These are phyloP conservation scores for Macrobrachium rosenbergii DNA, from an alignment of 1,140 invertebrate genomes.

Conservation along the genomic window DNA sequence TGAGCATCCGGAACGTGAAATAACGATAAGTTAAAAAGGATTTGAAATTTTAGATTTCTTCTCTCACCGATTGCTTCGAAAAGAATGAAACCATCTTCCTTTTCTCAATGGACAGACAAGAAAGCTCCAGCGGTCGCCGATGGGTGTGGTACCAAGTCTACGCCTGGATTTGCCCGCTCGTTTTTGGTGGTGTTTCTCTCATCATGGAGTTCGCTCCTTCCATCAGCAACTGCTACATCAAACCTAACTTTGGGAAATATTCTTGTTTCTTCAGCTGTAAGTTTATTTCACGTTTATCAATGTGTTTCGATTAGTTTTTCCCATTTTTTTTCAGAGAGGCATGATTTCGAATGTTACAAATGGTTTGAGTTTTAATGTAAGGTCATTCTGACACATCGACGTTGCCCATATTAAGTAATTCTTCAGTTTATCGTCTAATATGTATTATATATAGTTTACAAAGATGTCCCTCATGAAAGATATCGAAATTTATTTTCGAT, in stretches of 20 bases:
- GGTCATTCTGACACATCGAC: too few relatives aligned
- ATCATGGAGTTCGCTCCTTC: constrained; percentile 63
- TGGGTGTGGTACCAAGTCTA: constrained; percentile 66
- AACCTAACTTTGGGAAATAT: constrained; percentile 65
- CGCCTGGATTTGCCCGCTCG: constrained; percentile 62
- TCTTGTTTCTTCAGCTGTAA: constrained; percentile 66
- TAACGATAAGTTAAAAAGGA: too few relatives aligned
- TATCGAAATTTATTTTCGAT: too few relatives aligned
- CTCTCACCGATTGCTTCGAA: neutral
- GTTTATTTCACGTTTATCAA: neutral
- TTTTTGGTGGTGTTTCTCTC: constrained; percentile 61
- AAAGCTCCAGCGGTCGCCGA: constrained; percentile 61
- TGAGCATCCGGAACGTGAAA: too few relatives aligned
- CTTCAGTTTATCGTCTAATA: too few relatives aligned
- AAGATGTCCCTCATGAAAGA: too few relatives aligned
- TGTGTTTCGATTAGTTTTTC: neutral
- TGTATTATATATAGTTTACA: too few relatives aligned
- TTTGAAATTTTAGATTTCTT: too few relatives aligned
- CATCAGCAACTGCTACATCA: constrained; percentile 65
- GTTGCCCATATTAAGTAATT: too few relatives aligned
- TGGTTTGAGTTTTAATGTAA: too few relatives aligned
- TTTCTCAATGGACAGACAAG: constrained; percentile 32
- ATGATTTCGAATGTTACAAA: too few relatives aligned
- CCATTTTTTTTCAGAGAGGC: too few relatives aligned
- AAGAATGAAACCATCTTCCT: neutral